Conservation (phyloP, 2,888 invertebrate genomes). For the Glomeris marginata region DNA sequence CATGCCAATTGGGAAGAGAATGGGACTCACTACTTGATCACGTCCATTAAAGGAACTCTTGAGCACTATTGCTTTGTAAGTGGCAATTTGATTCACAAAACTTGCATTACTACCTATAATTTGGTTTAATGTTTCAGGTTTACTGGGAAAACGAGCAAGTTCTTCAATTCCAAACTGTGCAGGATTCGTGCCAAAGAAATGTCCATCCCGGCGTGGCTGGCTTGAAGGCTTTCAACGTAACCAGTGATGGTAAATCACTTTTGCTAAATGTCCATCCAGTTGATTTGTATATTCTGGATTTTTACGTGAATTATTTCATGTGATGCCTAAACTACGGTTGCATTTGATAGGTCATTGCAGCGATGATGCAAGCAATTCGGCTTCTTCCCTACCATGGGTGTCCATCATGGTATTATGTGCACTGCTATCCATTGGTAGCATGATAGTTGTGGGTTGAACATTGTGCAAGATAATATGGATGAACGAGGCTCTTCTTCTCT, state of each 20-base stretch:
- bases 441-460: no score
- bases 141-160: conserved; percentile 18
- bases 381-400: no score
- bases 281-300: no score
- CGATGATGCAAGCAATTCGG: no score
- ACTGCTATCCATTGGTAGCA: no score
- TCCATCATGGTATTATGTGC: no score
- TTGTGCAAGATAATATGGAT: no score
- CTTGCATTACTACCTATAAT: not conserved
- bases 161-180: conserved; percentile 44
- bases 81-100: not conserved
- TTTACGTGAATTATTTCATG: no score
- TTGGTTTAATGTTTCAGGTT: conserved; percentile 8
- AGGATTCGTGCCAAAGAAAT: conserved; percentile 46
- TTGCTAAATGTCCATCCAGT: no score
- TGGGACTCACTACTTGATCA: conserved; percentile 70
- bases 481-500: no score
- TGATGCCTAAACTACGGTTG: no score
- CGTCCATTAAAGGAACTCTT: conserved; percentile 33
- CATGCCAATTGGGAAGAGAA: conserved; percentile 81
- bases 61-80: conserved; percentile 15
- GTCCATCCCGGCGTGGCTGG: conserved; percentile 39
- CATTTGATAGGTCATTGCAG: no score
- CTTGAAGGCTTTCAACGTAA: conserved; percentile 51
- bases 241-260: conserved; percentile 50